Base-by-base conservation (phyloP, 2,888 invertebrate genomes). In the Eumacrocentrus americanus region DNA sequence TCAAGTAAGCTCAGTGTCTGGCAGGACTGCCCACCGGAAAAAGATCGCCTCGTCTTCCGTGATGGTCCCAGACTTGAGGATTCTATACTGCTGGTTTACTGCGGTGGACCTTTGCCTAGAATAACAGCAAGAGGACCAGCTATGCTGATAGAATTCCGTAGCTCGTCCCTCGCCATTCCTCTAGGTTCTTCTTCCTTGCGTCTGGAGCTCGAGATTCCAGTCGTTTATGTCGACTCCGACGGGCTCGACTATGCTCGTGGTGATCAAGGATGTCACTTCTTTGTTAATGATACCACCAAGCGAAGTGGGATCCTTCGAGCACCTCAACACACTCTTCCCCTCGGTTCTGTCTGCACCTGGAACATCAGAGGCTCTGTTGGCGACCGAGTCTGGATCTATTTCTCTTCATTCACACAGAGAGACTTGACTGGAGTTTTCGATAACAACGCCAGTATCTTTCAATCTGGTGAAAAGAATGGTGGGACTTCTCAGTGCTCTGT, bases 101-200 rank as follows among this genome's bases (percentile, higher is more conserved):
- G 95, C 79, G 94, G 94, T 11, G 93, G 94, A 2, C 92, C 91
- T 78, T 82, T 94, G 74, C 94, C 94, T 2, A 85, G 89, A 64
- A 90, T 95, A 53, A 87, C 90, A 6, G 78, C 75, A 22, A 83
- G 89, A 40, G 92, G 93, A 0, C 88, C 92, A 4, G 90, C 90
- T 74, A 92, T 95, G 91, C 84, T 94, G 52, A 91, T 95, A 5
- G 92, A 93, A 54, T 94, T 95, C 78, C 91, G 91, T 78, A 93
- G 94, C 18, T 92, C 93, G 9, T 90, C 92, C 0, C 89, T 89
- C 77, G 91, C 91, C 64, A 90, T 92, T 53, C 93, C 94, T 2
- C 82, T 91, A 53, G 86, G 88, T 2, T 87, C 86, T 48, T 87
- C 88, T 0, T 89, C 91, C 0, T 83, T 94, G 58, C 84, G 92